Evolutionary conservation across 1,140 invertebrate species (phyloP), one percentile per base, ranked within the genome.

Genomic region (Nasonia giraulti): DNA sequence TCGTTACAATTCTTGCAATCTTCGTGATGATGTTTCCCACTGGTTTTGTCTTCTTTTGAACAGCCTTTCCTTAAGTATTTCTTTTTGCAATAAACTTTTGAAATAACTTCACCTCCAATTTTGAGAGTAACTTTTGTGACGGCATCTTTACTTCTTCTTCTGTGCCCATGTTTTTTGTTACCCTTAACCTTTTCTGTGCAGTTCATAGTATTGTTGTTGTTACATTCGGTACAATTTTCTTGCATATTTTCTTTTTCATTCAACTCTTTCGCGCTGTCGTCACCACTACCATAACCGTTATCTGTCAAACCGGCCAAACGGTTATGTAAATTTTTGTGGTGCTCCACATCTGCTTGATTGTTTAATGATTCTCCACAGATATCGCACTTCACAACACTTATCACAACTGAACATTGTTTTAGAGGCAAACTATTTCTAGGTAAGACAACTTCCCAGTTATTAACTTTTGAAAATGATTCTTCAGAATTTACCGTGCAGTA

Each of bases 391-490:
- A 74, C 77, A 20, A 88, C 87, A 20, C 85, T 55, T 44, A 90
- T 87, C 33, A 89, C 79, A 6, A 91, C 89, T 12, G 87, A 83
- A 37, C 90, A 90, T 7, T 89, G 74, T 37, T 86, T 89, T 2
- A 81, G 71, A 68, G 37, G 37, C 27, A 80, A 62, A 44, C 23
- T 80, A 33, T 71, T 40, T 81, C 12, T 73, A 31, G 68, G 44
- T 33, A 17, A 10, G 44, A 73, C 4, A 31, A 47, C 20, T 12
- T 81, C 68, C 68, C 40, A 31, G 4, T 62, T 4, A 20, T 81
- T 73, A 5, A 31, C 2, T 20, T 74, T 81, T 27, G 80, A 6
- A 31, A 1, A 2, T 0, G 20, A 40, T 69, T 80, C 78, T 68
- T 50, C 55, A 4, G 31, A 50, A 50, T 81, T 47, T 40, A 5